Percentiles rank a stretch among this genome's conserved stretches.
These are phyloP conservation scores for Conchocele bisecta DNA, from an alignment of 2,888 invertebrate species.

Conservation along the genomic window DNA sequence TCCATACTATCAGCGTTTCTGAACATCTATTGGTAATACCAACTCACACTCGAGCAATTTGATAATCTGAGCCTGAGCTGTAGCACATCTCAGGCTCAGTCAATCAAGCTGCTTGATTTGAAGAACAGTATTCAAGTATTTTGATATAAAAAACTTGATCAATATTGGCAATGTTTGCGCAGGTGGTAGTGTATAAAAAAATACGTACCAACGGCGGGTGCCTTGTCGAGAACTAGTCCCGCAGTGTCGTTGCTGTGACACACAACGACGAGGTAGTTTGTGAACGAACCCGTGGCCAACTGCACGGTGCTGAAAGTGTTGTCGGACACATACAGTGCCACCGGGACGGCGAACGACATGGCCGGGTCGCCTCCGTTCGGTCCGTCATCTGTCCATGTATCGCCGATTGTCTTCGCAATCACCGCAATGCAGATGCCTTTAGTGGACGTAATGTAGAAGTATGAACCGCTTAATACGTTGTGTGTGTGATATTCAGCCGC, in stretches of 20 bases:
- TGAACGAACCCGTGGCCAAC: conserved; percentile 48
- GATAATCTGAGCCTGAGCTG: too few species aligned
- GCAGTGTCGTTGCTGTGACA: conserved; percentile 21
- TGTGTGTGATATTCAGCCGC: conserved; percentile 36
- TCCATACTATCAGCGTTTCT: too few species aligned
- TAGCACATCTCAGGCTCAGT: too few species aligned
- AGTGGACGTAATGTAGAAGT: conserved; percentile 48
- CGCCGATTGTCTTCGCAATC: conserved; percentile 57
- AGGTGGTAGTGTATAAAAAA: too few species aligned
- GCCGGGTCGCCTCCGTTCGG: conserved; percentile 70
- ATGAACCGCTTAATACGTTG: conserved; percentile 40
- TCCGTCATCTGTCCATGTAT: conserved; percentile 56
- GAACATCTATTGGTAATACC: too few species aligned
- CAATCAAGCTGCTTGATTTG: too few species aligned
- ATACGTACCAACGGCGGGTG: conserved; percentile 5
- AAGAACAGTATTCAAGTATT: too few species aligned
- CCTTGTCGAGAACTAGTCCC: conserved; percentile 45
- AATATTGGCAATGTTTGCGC: too few species aligned
- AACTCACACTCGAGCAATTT: too few species aligned
- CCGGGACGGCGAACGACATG: conserved; percentile 67
- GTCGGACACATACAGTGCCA: conserved; percentile 60
- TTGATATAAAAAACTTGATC: too few species aligned
- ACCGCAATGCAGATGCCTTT: conserved; percentile 64
- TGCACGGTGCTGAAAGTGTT: conserved; percentile 67
- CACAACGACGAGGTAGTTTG: conserved; percentile 53